phyloP scores from a whole-genome alignment of 2,113 vertebrate genomes.

The Hydrolagus affinis region DNA sequence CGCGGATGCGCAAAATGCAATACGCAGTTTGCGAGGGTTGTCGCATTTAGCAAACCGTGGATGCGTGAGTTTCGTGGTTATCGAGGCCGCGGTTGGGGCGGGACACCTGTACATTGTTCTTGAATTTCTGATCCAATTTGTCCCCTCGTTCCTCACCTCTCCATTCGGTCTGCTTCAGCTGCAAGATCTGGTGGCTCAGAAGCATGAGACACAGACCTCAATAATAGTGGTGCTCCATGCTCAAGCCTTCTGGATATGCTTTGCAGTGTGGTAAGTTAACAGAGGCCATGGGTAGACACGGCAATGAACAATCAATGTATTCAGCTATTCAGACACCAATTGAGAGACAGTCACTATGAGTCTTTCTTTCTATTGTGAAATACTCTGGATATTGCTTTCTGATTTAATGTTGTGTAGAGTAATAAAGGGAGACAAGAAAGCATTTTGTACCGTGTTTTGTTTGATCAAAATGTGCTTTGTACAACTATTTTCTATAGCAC shows the following conservation, averaged over 20 bases:
- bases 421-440: background rate
- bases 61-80: no score
- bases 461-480: background rate
- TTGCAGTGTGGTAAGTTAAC: no score
- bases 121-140: background rate
- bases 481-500: background rate
- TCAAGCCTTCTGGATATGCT: background rate
- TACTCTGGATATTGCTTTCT: background rate
- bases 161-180: background rate
- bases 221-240: background rate
- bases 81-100: no score
- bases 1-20: no score
- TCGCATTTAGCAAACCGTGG: no score
- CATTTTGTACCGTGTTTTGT: background rate
- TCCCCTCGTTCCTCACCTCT: background rate
- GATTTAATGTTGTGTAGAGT: background rate
- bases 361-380: background rate
- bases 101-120: slow-evolving; percentile 7
- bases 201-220: background rate
- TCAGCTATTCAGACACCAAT: background rate
- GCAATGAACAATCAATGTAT: background rate
- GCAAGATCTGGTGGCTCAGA: background rate
- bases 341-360: no score
- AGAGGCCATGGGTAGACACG: no score
- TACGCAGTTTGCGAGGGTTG: no score